A percentile compares a stretch with the other conserved stretches of the same genome.
Evolutionary conservation across 2,113 vertebrate species (phyloP).

Genomic region (Podarcis cretensis): DNA sequence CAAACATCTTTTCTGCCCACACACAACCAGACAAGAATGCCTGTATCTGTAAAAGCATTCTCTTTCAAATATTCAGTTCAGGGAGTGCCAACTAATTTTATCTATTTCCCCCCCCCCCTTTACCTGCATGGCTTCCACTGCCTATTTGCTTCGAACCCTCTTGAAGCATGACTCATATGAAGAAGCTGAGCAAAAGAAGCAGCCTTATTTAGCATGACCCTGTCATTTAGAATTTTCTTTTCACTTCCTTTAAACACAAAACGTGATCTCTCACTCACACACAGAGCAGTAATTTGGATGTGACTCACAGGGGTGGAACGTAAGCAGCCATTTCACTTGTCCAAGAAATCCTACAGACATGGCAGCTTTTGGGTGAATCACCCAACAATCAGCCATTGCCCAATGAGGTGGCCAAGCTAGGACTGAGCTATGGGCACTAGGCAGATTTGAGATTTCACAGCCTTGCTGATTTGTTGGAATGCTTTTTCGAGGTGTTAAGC

Average conservation of each 20-base stretch:
- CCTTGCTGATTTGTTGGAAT: background rate
- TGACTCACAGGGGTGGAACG: conserved; percentile 4
- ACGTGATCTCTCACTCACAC: conserved; percentile 22
- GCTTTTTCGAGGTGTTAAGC: background rate
- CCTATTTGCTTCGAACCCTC: background rate
- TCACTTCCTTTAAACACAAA: conserved; percentile 10
- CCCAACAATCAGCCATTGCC: background rate
- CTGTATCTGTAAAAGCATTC: background rate
- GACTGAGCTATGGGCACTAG: background rate
- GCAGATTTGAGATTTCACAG: background rate
- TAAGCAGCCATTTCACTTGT: conserved; percentile 13
- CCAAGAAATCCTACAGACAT: background rate
- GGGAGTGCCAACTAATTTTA: background rate
- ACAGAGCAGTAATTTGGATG: background rate
- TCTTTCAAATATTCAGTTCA: background rate
- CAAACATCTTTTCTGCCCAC: background rate
- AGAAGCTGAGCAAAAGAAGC: background rate
- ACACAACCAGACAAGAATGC: background rate
- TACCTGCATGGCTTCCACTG: background rate
- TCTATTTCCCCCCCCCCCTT: no score
- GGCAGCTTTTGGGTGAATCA: conserved; percentile 14
- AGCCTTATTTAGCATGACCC: background rate
- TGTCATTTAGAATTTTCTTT: conserved; percentile 2
- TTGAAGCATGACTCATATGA: background rate
- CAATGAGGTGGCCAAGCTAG: background rate